These are phyloP conservation scores for Kryptolebias marmoratus DNA, from an alignment of 2,113 vertebrate species.

Conservation along the genomic window DNA sequence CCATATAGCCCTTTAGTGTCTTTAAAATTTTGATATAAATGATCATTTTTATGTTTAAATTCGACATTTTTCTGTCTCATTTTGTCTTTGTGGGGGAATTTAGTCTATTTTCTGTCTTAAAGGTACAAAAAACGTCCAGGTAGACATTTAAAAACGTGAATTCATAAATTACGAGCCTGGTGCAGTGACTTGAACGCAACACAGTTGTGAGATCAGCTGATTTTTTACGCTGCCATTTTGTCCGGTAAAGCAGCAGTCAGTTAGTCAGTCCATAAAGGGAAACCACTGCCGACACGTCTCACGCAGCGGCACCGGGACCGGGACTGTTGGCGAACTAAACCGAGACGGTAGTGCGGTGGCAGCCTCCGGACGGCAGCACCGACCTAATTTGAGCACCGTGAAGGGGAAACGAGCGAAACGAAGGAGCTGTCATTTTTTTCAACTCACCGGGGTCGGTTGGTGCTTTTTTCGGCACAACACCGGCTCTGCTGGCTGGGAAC, in stretches of 20 bases:
- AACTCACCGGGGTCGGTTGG: constrained; percentile 41
- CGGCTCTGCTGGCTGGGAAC: constrained; percentile 7
- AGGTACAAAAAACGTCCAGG: background rate
- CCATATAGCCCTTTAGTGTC: too few species aligned
- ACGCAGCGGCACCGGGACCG: constrained; percentile 17
- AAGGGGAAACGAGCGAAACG: background rate
- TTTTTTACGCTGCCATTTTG: constrained; percentile 85
- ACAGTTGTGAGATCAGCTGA: constrained; percentile 82
- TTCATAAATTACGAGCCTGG: constrained; percentile 8
- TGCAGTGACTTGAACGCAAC: constrained; percentile 10
- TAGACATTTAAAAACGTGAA: too few species aligned
- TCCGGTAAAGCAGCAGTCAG: constrained; percentile 62
- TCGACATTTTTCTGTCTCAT: background rate
- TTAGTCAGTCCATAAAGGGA: constrained; percentile 36
- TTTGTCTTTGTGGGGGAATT: background rate
- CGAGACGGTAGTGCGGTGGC: constrained; percentile 28
- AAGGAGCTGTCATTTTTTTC: constrained; percentile 42
- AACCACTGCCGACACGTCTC: constrained; percentile 57
- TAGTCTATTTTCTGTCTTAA: too few species aligned
- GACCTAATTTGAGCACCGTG: constrained; percentile 19
- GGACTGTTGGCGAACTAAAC: background rate
- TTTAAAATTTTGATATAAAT: too few species aligned
- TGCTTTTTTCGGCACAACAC: background rate
- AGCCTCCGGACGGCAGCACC: constrained; percentile 21
- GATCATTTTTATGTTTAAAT: too few species aligned